These are phyloP conservation scores for Elephantulus edwardii DNA, from an alignment of 2,113 vertebrate genomes.

Conservation along the genomic window DNA sequence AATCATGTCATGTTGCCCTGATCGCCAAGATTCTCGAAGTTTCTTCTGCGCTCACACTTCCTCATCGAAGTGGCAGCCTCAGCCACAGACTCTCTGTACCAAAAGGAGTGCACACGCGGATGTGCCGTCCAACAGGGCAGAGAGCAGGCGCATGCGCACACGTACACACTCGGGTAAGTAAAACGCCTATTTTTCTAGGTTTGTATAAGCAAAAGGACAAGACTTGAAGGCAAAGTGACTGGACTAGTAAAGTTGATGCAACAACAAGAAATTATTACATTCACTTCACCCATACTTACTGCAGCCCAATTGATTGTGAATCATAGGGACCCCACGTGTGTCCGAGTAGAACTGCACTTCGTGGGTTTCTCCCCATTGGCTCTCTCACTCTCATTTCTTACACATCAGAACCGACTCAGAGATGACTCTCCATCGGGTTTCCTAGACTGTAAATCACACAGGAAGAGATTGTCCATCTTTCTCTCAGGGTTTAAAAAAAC, in stretches of 20 bases:
- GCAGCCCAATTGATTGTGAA: not conserved
- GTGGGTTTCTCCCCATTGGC: too few relatives aligned
- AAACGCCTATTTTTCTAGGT: not conserved
- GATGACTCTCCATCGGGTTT: not conserved
- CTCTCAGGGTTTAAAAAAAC: too few relatives aligned
- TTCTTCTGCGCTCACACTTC: not conserved
- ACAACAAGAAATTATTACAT: not conserved
- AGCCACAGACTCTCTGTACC: not conserved
- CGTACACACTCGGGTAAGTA: not conserved
- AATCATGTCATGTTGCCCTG: not conserved
- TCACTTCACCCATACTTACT: not conserved
- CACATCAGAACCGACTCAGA: too few relatives aligned
- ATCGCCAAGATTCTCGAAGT: rapidly evolving
- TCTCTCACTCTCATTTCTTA: too few relatives aligned
- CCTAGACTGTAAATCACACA: too few relatives aligned
- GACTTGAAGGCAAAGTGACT: not conserved
- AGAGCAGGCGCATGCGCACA: not conserved
- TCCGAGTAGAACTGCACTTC: not conserved
- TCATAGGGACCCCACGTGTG: not conserved
- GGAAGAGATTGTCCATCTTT: too few relatives aligned
- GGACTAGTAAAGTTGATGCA: not conserved
- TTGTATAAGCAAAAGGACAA: not conserved
- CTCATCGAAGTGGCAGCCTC: not conserved
- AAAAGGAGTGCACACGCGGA: too few relatives aligned
- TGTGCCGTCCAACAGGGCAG: not conserved